These are phyloP conservation scores for Rallus limicola DNA, from an alignment of 2,113 vertebrate species.

Conservation along the genomic window DNA sequence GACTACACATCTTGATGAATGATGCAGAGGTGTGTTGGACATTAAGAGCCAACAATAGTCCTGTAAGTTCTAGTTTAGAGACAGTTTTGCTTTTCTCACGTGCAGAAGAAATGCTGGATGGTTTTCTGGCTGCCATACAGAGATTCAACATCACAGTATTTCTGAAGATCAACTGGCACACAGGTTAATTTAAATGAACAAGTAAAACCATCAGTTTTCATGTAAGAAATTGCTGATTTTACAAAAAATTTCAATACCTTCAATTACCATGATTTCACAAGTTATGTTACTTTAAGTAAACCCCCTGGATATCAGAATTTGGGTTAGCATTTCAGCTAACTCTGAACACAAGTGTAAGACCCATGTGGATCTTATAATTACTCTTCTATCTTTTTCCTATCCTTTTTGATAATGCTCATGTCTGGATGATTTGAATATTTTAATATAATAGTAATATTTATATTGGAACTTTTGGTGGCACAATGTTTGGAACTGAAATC, in stretches of 20 bases:
- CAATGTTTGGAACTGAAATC: background rate
- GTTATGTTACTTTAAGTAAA: background rate
- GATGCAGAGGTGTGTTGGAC: background rate
- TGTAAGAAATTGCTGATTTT: background rate
- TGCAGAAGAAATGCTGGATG: accelerated
- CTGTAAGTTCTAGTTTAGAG: background rate
- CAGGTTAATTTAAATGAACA: background rate
- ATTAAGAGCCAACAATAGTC: background rate
- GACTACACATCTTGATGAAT: accelerated
- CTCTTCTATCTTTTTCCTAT: background rate
- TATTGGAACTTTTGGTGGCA: background rate
- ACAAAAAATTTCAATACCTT: background rate
- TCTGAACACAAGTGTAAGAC: background rate
- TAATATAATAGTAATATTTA: background rate
- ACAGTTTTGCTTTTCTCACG: background rate
- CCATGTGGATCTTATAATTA: background rate
- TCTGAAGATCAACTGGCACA: background rate
- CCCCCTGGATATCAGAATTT: background rate
- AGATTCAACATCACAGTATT: background rate
- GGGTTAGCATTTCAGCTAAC: background rate
- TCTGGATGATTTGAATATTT: background rate
- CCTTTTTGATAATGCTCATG: background rate
- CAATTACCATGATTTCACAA: background rate
- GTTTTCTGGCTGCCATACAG: background rate
- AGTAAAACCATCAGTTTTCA: background rate